phyloP scores from a whole-genome alignment of 1,140 invertebrate species.

The Drosophila erecta region DNA sequence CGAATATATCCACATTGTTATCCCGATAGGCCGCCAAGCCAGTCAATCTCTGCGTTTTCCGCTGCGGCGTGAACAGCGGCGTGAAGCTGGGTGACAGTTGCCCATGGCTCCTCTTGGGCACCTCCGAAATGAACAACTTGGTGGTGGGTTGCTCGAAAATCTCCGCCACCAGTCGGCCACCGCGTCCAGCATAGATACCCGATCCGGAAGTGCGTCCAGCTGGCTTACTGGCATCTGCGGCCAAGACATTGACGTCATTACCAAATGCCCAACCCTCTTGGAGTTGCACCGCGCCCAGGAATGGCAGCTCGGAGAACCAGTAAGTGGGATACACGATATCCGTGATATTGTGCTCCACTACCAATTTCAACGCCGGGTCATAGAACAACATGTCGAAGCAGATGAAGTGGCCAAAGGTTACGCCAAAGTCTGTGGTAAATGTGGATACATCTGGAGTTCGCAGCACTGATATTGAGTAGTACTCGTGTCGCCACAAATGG shows the following conservation, averaged over 20 bases:
- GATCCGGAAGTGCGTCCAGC: conserved; percentile 77
- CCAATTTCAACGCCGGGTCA: conserved; percentile 85
- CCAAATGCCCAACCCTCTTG: conserved; percentile 86
- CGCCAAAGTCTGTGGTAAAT: conserved; percentile 89
- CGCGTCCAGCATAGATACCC: conserved; percentile 85
- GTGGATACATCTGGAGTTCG: conserved; percentile 74
- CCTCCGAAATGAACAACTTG: conserved; percentile 54
- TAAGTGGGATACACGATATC: conserved; percentile 90
- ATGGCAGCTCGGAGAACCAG: conserved; percentile 90
- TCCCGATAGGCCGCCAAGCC: conserved; percentile 57
- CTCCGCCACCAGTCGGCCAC: conserved; percentile 64
- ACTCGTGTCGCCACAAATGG: conserved; percentile 86
- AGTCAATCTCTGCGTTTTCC: conserved; percentile 40
- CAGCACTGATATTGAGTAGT: conserved; percentile 30
- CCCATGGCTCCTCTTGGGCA: conserved; percentile 83
- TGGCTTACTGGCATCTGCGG: conserved; percentile 84
- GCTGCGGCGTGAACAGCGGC: conserved; percentile 33
- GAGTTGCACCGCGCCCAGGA: conserved; percentile 86
- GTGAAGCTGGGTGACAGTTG: conserved; percentile 10
- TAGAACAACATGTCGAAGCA: conserved; percentile 92
- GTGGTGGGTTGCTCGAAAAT: conserved; percentile 65
- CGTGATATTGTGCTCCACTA: conserved; percentile 85
- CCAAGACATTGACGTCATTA: conserved; percentile 86
- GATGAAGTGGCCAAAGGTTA: conserved; percentile 90
- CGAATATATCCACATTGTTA: conserved; percentile 70